A percentile compares a stretch with the other conserved stretches of the same genome.
Conservation (phyloP, 2,797 vertebrate genomes). For the Pangasius djambal region DNA sequence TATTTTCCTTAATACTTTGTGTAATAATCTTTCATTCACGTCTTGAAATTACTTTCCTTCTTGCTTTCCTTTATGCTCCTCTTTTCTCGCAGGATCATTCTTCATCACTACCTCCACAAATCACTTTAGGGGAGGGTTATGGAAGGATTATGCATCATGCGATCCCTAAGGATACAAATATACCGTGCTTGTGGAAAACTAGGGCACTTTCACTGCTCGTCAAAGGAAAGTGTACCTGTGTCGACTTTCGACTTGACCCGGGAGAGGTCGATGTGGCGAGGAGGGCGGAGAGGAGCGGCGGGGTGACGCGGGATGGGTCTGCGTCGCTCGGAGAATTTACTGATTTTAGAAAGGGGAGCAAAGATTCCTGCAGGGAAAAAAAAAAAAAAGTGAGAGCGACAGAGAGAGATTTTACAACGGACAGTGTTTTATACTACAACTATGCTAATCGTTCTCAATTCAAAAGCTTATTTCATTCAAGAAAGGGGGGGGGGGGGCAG, state of each 20-base stretch:
- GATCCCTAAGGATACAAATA: slow-evolving; percentile 26
- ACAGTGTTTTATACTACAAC: neutral
- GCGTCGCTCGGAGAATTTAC: slow-evolving; percentile 80
- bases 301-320: slow-evolving; percentile 69
- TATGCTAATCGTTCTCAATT: neutral
- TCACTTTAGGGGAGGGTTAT: slow-evolving; percentile 29
- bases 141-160: slow-evolving; percentile 17
- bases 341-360: slow-evolving; percentile 94
- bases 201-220: slow-evolving; percentile 1
- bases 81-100: slow-evolving; percentile 25
- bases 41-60: slow-evolving; percentile 3
- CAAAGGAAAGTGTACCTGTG: slow-evolving; percentile 75
- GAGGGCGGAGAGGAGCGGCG: slow-evolving; percentile 68
- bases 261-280: slow-evolving; percentile 78
- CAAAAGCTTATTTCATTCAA: neutral
- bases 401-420: neutral
- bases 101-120: slow-evolving; percentile 21
- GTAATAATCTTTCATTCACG: neutral
- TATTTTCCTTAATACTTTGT: neutral
- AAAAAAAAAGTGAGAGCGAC: neutral
- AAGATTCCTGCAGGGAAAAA: slow-evolving; percentile 84
- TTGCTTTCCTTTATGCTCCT: slow-evolving; percentile 18
- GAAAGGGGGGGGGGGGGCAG: too few species aligned
- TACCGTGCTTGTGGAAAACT: neutral
- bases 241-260: slow-evolving; percentile 86